Base-by-base conservation (phyloP, 2,888 invertebrate species). In the Hypolimnas misippus region DNA sequence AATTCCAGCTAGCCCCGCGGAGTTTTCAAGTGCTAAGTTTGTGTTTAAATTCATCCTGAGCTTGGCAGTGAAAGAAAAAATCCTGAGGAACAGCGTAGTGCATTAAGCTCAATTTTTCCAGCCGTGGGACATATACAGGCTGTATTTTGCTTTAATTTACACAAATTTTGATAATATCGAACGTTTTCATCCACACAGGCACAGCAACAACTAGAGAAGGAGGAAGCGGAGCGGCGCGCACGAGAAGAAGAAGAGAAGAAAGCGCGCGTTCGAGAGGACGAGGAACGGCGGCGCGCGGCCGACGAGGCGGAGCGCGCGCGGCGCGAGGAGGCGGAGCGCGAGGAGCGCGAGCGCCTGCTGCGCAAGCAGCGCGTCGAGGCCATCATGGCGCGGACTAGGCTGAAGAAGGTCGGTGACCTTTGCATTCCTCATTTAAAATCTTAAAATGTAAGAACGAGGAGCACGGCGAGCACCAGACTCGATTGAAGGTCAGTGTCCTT, bases 291-390 rank as follows among this genome's bases (percentile, higher is more conserved):
- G 62, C 95, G 95, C 79, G 96, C 96, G 21, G 95, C 95, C 60
- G 97, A 98, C 84, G 97, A 97, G 81, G 97, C 97, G 0, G 98
- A 98, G 91, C 94, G 94, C 73, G 93, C 95, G 83, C 95, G 97
- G 77, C 93, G 95, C 70, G 98, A 97, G 86, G 95, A 96, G 83
- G 96, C 96, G 57, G 97, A 97, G 83, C 93, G 95, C 64, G 98
- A 98, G 83, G 98, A 98, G 86, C 96, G 96, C 79, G 98, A 98
- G 82, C 93, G 98, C 62, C 94, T 96, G 76, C 96, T 96, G 63
- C 93, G 98, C 76, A 96, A 97, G 76, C 98, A 97, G 86, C 93
- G 98, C 62, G 97, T 98, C 21, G 97, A 97, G 86, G 97, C 97
- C 60, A 98, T 98, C 77, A 98, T 98, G 98, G 94, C 95, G 57